Base-by-base conservation (phyloP, 2,888 invertebrate genomes). In the Cephus pygmeus region DNA sequence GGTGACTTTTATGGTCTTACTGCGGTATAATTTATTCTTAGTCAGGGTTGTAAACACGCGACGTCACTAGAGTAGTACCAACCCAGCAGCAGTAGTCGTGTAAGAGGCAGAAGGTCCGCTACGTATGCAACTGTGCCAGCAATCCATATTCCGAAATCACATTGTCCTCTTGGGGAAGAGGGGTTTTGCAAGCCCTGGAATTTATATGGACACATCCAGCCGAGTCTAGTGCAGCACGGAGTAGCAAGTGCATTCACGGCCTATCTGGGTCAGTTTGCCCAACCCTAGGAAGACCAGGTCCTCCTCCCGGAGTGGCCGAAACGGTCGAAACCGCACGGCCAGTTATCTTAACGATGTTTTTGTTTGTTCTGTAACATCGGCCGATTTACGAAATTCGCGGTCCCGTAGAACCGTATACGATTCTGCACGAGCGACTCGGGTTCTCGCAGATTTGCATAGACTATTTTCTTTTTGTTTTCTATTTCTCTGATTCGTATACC, bases 251-350 rank as follows among this genome's bases (percentile, higher is more conserved):
- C 88, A 88, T 88, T 88, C 87, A 84, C 86, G 86, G 85, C 83
- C 83, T 85, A 89, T 89, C 86, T 88, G 86, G 89, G 88, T 89
- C 89, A 89, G 89, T 89, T 89, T 89, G 89, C 86, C 85, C 86
- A 88, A 86, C 85, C 84, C 83, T 30, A 15, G 56, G 23, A 56
- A 56, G 56, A 23, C 74, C 31, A 2, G 34, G 74, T 74, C 36
- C 23, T 74, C 30, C 74, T 36, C 34, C 30, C 30, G 23, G 74
- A 74, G 35, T 81, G 83, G 81, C 80, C 79, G 82, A 85, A 81
- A 81, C 82, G 80, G 83, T 83, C 81, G 81, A 80, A 71, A 80
- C 79, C 75, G 78, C 81, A 69, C 73, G 80, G 77, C 79, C 77
- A 82, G 80, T 79, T 78, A 79, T 80, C 79, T 75, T 75, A 79